Evolutionary conservation across 2,797 vertebrate genomes (phyloP), one percentile per base, ranked within the genome.

Genomic region (Mus spretus): DNA sequence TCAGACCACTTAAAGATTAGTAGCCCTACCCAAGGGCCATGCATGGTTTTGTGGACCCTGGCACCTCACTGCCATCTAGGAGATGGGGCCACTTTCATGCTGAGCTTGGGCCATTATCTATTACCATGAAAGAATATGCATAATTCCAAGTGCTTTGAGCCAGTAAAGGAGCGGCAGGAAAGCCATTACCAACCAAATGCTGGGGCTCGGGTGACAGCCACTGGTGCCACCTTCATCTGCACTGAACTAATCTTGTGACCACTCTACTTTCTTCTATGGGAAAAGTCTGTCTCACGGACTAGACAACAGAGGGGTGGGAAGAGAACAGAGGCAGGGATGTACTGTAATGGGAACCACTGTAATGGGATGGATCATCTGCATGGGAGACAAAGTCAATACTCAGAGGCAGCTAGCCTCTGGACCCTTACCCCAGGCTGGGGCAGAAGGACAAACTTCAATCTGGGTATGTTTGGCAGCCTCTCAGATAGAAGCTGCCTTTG

Each of bases 101-200:
- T 59, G 78, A 86, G 22, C 61, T 55, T 61, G 22, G 72, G 53
- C 84, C 82, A 57, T 31, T 55, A 61, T 9, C 77, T 88, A 47
- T 65, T 61, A 61, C 59, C 3, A 0, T 28, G 31, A 83, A 19
- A 59, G 37, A 89, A 87, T 11, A 34, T 53, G 19, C 31, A 85
- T 19, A 75, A 72, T 90, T 92, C 61, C 59, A 88, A 63, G 91
- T 19, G 77, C 37, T 44, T 31, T 57, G 74, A 83, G 34, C 44
- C 65, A 79, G 44, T 61, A 44, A 50, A 79, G 77, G 74, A 47
- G 31, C 67, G n/a, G 44, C 28, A 55, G 55, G 50, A 81, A 15
- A n/a, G 72, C 13, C 65, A 79, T 93, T 96, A 81, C 83, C 90
- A 91, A 72, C 70, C 90, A 95, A 89, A 93, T 40, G 78, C 4